Evolutionary conservation across 2,888 invertebrate species (phyloP), one percentile per base, ranked within the genome.

Genomic region (Odontocolon sp.): DNA sequence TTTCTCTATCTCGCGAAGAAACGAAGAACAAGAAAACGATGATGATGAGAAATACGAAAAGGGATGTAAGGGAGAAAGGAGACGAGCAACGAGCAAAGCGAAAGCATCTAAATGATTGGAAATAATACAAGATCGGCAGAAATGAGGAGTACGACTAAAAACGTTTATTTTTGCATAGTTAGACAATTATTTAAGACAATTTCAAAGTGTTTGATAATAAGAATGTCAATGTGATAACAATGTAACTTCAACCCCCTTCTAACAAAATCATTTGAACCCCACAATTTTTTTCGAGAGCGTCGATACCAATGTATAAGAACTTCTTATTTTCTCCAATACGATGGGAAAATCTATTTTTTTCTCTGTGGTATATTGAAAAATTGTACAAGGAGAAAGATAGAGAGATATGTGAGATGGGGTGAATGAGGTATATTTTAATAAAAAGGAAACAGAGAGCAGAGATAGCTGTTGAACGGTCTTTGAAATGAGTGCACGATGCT

Each of bases 21-120:
- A 67, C 72, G 64, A 70, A 67, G 64, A 70, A 67, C 64, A 21
- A 79, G 70, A 77, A 66, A 69, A 78, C 63, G 70, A 77, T 69
- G 66, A 38, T 9, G 57, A 70, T 36, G 59, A 50, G 14, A 50
- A 50, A 57, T 9, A 31, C 21, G 18, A 47, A 9, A n/a, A 21
- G 8, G 11, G 68, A 67, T 45, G 36, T 33, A 31, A 16, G 54
- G 71, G 78, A 77, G 69, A 72, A 79, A n/a, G 61, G 68, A 28
- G 71, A 76, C 6, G 54, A 72, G 38, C 61, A 71, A 63, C 45
- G 52, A 21, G 52, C 56, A 69, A 31, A 61, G 33, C 40, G 31
- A 40, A 28, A 50, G 36, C 57, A 57, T 50, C 21, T 23, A 38
- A 11, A 56, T 16, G 23, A 28, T 36, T 16, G 18, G 28, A 73